These are phyloP conservation scores for Xenops minutus DNA, from an alignment of 2,797 vertebrate genomes.

Conservation along the genomic window DNA sequence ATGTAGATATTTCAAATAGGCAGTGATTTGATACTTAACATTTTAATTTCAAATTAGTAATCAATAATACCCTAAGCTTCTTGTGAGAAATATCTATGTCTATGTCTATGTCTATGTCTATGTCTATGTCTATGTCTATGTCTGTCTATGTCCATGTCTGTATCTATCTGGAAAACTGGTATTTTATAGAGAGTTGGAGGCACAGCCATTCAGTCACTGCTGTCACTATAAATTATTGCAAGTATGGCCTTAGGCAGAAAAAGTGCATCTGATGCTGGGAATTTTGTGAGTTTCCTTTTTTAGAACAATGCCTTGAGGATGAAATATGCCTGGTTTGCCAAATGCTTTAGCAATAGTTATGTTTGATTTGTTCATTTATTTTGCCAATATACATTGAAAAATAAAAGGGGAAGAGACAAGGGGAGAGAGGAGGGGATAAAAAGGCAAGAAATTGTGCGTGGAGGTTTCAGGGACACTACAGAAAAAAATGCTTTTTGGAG, in stretches of 20 bases:
- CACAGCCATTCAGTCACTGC: background rate
- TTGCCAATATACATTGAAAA: background rate
- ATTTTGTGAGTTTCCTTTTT: conserved; percentile 7
- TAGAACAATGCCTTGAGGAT: conserved; percentile 35
- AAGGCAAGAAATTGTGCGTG: background rate
- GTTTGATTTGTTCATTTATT: conserved; percentile 18
- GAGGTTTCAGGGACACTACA: background rate
- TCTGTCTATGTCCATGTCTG: no score
- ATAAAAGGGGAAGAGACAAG: background rate
- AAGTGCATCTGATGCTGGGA: conserved; percentile 27
- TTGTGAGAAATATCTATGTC: background rate
- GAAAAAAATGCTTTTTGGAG: background rate
- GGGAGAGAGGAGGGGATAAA: background rate
- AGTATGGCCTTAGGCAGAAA: conserved; percentile 2
- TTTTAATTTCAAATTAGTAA: conserved; percentile 7
- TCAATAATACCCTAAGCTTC: background rate
- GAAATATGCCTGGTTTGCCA: conserved; percentile 17
- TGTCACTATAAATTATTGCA: conserved; percentile 40
- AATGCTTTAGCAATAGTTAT: background rate
- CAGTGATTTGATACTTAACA: background rate
- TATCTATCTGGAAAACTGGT: background rate
- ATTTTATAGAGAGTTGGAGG: background rate
- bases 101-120: no score
- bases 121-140: no score
- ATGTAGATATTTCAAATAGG: background rate